Evolutionary conservation across 2,797 vertebrate species (phyloP).

Genomic region (Chromis chromis): DNA sequence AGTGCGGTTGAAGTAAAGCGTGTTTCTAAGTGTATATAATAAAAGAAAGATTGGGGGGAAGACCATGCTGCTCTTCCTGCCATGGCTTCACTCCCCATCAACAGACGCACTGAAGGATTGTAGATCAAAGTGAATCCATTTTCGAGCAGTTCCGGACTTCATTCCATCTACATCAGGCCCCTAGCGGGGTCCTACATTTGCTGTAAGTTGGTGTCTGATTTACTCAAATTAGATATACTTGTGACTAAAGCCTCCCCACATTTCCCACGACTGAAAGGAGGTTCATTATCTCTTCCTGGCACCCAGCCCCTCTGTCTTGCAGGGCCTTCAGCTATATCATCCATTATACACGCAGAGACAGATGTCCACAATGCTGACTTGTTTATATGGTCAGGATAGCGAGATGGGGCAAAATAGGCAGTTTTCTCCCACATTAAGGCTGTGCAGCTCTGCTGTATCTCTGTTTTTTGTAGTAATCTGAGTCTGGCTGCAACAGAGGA

Average conservation of each 20-base stretch:
- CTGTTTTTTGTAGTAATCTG: constrained; percentile 56
- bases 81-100: constrained; percentile 25
- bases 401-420: constrained; percentile 64
- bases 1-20: constrained; percentile 3
- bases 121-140: constrained; percentile 62
- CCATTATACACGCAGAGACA: constrained; percentile 81
- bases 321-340: constrained; percentile 80
- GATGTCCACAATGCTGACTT: constrained; percentile 81
- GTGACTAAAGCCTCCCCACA: constrained; percentile 68
- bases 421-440: constrained; percentile 61
- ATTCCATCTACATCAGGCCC: constrained; percentile 38
- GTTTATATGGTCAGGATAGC: constrained; percentile 74
- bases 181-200: constrained; percentile 46
- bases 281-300: constrained; percentile 81
- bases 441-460: constrained; percentile 46
- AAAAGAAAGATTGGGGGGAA: constrained; percentile 36
- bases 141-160: constrained; percentile 25
- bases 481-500: constrained; percentile 54
- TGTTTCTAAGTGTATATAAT: constrained; percentile 22
- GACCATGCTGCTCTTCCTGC: constrained; percentile 27
- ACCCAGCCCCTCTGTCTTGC: constrained; percentile 72
- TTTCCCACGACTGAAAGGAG: constrained; percentile 75
- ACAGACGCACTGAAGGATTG: constrained; percentile 35
- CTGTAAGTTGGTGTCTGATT: constrained; percentile 66
- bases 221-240: constrained; percentile 76